phyloP scores from a whole-genome alignment of 2,888 invertebrate genomes.

The Eurois occulta region DNA sequence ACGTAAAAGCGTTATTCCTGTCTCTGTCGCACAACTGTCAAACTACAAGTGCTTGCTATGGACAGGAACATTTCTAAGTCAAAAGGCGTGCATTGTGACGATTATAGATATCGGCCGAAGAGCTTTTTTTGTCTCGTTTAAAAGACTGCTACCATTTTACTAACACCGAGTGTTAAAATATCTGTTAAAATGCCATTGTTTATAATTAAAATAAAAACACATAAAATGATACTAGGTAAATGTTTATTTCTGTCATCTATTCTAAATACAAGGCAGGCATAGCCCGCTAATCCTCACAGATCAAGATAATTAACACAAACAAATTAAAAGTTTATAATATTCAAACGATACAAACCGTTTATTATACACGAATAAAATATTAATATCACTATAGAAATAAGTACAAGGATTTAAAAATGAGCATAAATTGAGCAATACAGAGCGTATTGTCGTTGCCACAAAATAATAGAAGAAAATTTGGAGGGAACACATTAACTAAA shows the following conservation, averaged over 20 bases:
- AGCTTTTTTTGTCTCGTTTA: not conserved
- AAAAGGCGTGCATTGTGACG: not conserved
- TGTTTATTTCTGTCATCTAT: constrained; percentile 87
- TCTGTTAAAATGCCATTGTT: constrained; percentile 31
- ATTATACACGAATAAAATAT: constrained; percentile 71
- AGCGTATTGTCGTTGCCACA: constrained; percentile 86
- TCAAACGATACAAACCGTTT: constrained; percentile 60
- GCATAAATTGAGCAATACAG: constrained; percentile 88
- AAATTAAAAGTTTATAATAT: constrained; percentile 60
- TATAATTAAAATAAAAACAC: constrained; percentile 71
- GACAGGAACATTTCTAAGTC: not conserved
- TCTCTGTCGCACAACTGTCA: not conserved
- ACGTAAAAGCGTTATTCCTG: not conserved
- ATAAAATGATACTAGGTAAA: constrained; percentile 84
- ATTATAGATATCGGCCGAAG: not conserved
- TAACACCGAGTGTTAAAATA: constrained; percentile 6
- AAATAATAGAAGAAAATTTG: constrained; percentile 71
- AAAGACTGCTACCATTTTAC: constrained; percentile 7
- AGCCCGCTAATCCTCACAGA: constrained; percentile 81
- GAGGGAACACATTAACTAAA: constrained; percentile 77
- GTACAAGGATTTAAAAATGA: constrained; percentile 80
- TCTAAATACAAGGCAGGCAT: constrained; percentile 83
- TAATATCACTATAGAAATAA: constrained; percentile 76
- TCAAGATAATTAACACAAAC: constrained; percentile 77
- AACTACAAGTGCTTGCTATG: too few relatives aligned